Evolutionary conservation across 2,113 vertebrate genomes (phyloP).

Genomic region (Meleagris gallopavo): DNA sequence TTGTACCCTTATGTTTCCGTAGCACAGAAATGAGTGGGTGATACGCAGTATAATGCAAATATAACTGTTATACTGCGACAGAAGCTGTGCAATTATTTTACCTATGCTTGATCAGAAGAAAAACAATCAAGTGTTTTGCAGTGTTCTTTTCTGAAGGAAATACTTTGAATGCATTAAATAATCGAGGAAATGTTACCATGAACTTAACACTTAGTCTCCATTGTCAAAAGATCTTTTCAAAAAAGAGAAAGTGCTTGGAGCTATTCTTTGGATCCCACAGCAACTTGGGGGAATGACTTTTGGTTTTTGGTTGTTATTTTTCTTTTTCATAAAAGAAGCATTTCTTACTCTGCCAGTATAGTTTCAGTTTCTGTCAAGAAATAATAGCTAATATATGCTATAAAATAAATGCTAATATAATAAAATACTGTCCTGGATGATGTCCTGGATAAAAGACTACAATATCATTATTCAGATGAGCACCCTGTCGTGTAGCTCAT

Average conservation of each 20-base stretch:
- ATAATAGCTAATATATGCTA: neutral
- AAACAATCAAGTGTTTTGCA: neutral
- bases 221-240: neutral
- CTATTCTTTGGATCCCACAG: neutral
- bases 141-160: neutral
- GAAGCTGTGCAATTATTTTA: neutral
- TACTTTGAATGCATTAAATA: neutral
- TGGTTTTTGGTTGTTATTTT: neutral
- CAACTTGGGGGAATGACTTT: neutral
- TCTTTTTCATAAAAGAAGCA: neutral
- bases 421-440: neutral
- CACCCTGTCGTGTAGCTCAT: neutral
- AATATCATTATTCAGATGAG: neutral
- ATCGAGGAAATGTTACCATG: neutral
- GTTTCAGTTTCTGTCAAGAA: neutral
- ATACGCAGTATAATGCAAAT: constrained; percentile 35
- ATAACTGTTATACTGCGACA: neutral
- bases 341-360: neutral
- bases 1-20: constrained; percentile 34
- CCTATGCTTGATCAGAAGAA: neutral
- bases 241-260: neutral
- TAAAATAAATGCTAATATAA: neutral
- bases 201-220: neutral
- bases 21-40: constrained; percentile 18
- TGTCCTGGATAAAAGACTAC: neutral